Conservation (phyloP, 2,888 invertebrate genomes). For the Matsumyia berberina region DNA sequence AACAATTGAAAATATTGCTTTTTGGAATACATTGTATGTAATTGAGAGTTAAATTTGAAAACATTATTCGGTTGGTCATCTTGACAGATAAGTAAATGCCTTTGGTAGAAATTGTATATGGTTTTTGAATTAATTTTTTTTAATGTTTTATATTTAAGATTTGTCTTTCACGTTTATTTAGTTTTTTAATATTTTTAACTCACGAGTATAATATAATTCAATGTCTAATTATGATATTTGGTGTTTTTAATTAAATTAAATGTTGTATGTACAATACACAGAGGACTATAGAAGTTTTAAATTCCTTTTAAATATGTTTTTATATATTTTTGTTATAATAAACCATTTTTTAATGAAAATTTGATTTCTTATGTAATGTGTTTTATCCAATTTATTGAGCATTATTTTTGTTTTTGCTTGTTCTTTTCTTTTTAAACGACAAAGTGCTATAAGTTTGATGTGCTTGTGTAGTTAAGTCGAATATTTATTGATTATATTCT, state of each 20-base stretch:
- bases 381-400: constrained; percentile 25
- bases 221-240: neutral
- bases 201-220: constrained; percentile 13
- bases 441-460: constrained; percentile 21
- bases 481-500: constrained; percentile 5
- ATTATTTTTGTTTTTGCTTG: constrained; percentile 11
- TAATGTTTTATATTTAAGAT: constrained; percentile 44
- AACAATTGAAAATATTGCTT: too few species aligned
- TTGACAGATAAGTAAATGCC: constrained; percentile 51
- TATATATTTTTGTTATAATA: constrained; percentile 1
- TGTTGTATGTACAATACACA: constrained; percentile 4
- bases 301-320: neutral
- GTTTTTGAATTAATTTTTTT: constrained; percentile 20
- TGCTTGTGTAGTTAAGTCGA: neutral
- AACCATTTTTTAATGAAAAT: neutral
- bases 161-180: constrained; percentile 58
- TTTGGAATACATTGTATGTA: too few species aligned
- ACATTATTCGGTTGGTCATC: constrained; percentile 42
- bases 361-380: too few species aligned
- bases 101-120: constrained; percentile 22
- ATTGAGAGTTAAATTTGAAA: neutral
- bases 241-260: neutral
- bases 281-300: neutral
- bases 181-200: constrained; percentile 23
- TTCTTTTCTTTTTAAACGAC: neutral